Evolutionary conservation across 2,888 invertebrate species (phyloP), one percentile per base, ranked within the genome.

Genomic region (Machimus atricapillus): DNA sequence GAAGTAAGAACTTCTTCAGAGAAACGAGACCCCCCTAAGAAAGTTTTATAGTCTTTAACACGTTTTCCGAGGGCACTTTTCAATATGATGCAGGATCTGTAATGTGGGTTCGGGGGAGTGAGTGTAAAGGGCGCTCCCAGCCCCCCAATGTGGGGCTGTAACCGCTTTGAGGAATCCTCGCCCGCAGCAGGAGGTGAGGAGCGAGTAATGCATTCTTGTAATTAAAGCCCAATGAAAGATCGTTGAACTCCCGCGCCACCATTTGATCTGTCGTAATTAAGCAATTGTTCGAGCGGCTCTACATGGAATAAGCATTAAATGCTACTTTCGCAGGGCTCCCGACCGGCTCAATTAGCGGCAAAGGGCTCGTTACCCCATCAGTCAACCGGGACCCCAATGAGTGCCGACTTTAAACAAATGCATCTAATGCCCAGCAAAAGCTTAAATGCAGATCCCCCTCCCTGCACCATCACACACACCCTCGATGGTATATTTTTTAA

Each of bases 31-130:
- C 0, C 66, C 0, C 37, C 58, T 82, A 34, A 58, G 82, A 82
- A 82, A 58, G 82, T 82, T 82, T 81, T 82, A 82, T 66, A 82
- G 82, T 82, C 82, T 82, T 82, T 82, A 82, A 82, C 82, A 82
- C 82, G 37, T 82, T 66, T 82, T 56, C 56, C 31, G 82, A 79
- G 58, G 56, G 82, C 37, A 66, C 66, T 66, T 58, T 82, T 37
- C 46, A 46, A 52, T 82, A 82, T 58, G 34, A 34, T 66, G 66
- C n/a, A 19, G 27, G 58, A 82, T 27, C 5, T 27, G 31, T 37
- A 66, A 40, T 40, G 14, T 9, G 58, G 58, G 82, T n/a, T n/a
- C n/a, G n/a, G n/a, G n/a, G n/a, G n/a, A n/a, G n/a, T 37, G 66
- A 31, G 19, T 58, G 43, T 0, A 2, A 37, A 19, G 82, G 40